These are phyloP conservation scores for Callipepla squamata DNA, from an alignment of 2,113 vertebrate genomes.

Conservation along the genomic window DNA sequence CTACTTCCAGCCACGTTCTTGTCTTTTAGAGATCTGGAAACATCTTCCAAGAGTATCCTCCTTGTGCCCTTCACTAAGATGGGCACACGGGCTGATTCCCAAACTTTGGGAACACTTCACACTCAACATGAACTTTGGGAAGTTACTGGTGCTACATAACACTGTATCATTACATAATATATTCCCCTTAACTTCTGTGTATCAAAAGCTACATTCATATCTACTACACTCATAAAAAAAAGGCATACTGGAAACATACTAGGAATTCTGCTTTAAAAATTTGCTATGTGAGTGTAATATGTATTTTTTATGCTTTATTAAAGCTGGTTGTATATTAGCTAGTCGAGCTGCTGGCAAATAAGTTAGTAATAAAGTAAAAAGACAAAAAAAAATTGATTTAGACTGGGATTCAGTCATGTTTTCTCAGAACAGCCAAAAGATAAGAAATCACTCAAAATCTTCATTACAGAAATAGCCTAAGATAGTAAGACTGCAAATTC, in stretches of 20 bases:
- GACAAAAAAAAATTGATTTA: not conserved
- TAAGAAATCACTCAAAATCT: not conserved
- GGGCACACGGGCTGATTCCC: not conserved
- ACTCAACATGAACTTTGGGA: not conserved
- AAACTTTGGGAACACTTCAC: not conserved
- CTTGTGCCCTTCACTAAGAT: not conserved
- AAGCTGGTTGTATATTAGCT: not conserved
- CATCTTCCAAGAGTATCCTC: not conserved
- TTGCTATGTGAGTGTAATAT: not conserved
- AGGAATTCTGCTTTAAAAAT: not conserved
- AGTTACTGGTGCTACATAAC: not conserved
- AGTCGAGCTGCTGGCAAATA: not conserved
- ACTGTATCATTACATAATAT: not conserved
- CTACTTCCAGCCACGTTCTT: not conserved
- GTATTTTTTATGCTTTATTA: not conserved
- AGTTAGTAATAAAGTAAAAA: not conserved
- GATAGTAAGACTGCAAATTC: too few species aligned
- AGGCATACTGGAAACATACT: not conserved
- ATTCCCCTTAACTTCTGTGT: not conserved
- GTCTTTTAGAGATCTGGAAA: not conserved
- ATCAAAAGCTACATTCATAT: not conserved
- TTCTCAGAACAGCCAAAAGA: not conserved
- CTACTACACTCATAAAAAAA: not conserved
- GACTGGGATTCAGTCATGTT: not conserved
- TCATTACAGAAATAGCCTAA: not conserved